Conservation (phyloP, 1,140 invertebrate genomes). For the Aphidius gifuensis region DNA sequence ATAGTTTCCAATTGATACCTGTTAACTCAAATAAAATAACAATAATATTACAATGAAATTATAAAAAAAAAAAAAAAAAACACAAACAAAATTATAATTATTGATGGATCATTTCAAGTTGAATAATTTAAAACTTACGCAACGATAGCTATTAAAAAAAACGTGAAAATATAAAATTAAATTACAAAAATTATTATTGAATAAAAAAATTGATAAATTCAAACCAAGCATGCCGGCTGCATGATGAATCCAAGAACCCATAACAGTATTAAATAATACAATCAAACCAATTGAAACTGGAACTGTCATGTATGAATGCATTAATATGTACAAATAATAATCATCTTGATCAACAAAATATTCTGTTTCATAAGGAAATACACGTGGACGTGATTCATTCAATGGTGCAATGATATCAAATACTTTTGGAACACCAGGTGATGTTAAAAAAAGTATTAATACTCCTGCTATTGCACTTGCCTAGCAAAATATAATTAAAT, state of each 20-base stretch:
- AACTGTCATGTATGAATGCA: slow-evolving; percentile 18
- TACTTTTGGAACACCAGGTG: slow-evolving; percentile 17
- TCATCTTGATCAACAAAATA: slow-evolving; percentile 20
- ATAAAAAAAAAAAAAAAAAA: not conserved
- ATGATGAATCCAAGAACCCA: slow-evolving; percentile 17
- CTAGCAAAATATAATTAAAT: slow-evolving; percentile 7
- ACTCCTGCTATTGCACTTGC: not conserved
- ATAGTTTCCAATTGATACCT: no score
- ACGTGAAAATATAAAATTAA: no score
- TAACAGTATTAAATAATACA: slow-evolving; percentile 19
- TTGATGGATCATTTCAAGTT: no score
- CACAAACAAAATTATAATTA: no score
- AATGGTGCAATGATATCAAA: slow-evolving; percentile 18
- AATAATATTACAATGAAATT: no score
- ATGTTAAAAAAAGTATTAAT: slow-evolving; percentile 1
- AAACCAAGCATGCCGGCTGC: slow-evolving; percentile 18
- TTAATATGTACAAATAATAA: slow-evolving; percentile 20
- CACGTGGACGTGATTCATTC: slow-evolving; percentile 13
- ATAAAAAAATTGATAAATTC: no score
- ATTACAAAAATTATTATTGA: no score
- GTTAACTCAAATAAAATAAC: no score
- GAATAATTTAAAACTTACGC: no score
- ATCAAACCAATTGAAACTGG: slow-evolving; percentile 1
- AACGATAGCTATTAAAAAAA: no score
- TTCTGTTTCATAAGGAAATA: slow-evolving; percentile 14